A percentile compares a stretch with the other conserved stretches of the same genome.
These are phyloP conservation scores for Disparrhopalites patrizii DNA, from an alignment of 2,888 invertebrate genomes.

Conservation along the genomic window DNA sequence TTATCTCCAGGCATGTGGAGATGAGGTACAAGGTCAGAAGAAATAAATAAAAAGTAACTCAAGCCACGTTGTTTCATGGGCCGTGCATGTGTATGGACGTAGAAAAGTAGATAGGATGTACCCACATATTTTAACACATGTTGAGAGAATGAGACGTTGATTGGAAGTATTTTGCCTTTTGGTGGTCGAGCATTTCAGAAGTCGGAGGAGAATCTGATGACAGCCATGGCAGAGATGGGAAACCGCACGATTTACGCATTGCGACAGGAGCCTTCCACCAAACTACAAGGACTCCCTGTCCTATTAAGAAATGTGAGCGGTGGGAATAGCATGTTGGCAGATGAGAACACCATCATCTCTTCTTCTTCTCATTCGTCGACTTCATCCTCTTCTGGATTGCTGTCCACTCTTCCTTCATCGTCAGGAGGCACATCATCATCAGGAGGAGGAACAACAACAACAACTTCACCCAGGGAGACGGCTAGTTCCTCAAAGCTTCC, in stretches of 20 bases:
- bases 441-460: not conserved
- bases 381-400: not conserved
- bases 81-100: too few species aligned
- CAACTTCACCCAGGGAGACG: conserved; percentile 14
- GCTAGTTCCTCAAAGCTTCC: conserved; percentile 10
- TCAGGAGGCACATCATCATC: not conserved
- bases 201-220: conserved; percentile 47
- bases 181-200: too few species aligned
- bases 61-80: too few species aligned
- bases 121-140: too few species aligned
- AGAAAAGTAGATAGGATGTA: too few species aligned
- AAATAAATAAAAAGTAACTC: too few species aligned
- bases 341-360: conserved; percentile 34
- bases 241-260: conserved; percentile 48
- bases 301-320: conserved; percentile 38
- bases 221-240: conserved; percentile 41
- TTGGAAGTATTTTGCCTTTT: too few species aligned
- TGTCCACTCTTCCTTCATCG: not conserved
- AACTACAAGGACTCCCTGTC: conserved; percentile 28
- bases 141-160: too few species aligned
- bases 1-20: too few species aligned
- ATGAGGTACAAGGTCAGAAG: too few species aligned
- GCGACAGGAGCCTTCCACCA: conserved; percentile 42
- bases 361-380: conserved; percentile 16
- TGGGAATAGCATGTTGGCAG: conserved; percentile 43